Evolutionary conservation across 2,888 invertebrate species (phyloP), one percentile per base, ranked within the genome.

Genomic region (Holacanthella duospinosa): DNA sequence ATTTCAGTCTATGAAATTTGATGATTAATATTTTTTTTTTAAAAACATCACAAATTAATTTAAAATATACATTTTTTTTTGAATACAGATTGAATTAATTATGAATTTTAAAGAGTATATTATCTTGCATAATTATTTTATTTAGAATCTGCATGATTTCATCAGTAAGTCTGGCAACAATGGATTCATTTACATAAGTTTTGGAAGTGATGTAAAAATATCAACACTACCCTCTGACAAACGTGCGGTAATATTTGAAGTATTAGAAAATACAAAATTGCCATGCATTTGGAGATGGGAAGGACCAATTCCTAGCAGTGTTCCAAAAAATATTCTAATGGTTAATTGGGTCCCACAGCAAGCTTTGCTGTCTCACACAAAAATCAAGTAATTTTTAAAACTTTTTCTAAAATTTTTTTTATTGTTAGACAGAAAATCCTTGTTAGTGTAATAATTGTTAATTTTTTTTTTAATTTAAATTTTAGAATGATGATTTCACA

Each of bases 131-230:
- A n/a, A n/a, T n/a, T n/a, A n/a, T n/a, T n/a, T n/a, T n/a, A n/a
- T n/a, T n/a, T n/a, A n/a, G n/a, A n/a, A n/a, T n/a, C n/a, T n/a
- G n/a, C n/a, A n/a, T n/a, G n/a, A n/a, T n/a, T n/a, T n/a, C n/a
- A n/a, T n/a, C n/a, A n/a, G n/a, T n/a, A n/a, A n/a, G n/a, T n/a
- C 63, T 26, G 65, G 69, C 2, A 58, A 68, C 19, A 60, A 66
- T 4, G 69, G 69, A 2, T 68, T 71, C 43, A 66, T 73, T 36
- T 70, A 68, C 43, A 43, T 72, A 9, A 71, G 69, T 59, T 72
- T 72, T 61, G 72, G 72, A 29, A 68, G 68, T 27, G 64, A 66
- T 53, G 69, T 68, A 1, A 67, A 71, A 55, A 61, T 70, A 27
- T 66, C 69, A 25, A 68, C 63, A 59, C 68, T 68, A 48, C 64